Percentiles rank a stretch among this genome's conserved stretches.
Evolutionary conservation across 2,113 vertebrate genomes (phyloP).

Genomic region (Ranitomeya variabilis): DNA sequence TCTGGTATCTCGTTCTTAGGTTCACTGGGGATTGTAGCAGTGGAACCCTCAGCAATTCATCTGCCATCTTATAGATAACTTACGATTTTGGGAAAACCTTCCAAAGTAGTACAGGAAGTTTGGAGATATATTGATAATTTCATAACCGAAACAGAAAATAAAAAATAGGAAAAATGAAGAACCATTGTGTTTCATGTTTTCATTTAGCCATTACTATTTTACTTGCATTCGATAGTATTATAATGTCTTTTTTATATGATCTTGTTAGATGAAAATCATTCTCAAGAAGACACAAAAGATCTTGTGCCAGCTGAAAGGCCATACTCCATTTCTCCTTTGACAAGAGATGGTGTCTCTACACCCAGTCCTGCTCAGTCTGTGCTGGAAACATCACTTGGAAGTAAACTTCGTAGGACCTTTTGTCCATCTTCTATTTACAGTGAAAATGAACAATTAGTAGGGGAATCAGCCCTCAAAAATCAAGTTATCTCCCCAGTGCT

Average conservation of each 20-base stretch:
- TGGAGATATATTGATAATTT: too few relatives aligned
- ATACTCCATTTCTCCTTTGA: slow-evolving; percentile 78
- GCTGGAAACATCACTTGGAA: slow-evolving; percentile 61
- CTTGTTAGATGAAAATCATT: slow-evolving; percentile 84
- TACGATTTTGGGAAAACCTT: too few relatives aligned
- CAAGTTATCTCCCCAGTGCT: slow-evolving; percentile 78
- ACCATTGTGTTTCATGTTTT: not conserved
- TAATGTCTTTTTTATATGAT: slow-evolving; percentile 16
- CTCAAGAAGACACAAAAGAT: slow-evolving; percentile 82
- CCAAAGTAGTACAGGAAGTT: too few relatives aligned
- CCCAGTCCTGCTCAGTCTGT: slow-evolving; percentile 71
- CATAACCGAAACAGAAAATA: not conserved
- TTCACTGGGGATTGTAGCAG: too few relatives aligned
- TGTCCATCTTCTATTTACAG: slow-evolving; percentile 75
- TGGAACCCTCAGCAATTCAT: too few relatives aligned
- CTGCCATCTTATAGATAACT: too few relatives aligned
- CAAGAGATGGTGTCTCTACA: slow-evolving; percentile 70
- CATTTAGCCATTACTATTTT: not conserved
- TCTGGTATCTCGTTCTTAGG: too few relatives aligned
- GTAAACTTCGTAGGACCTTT: slow-evolving; percentile 78
- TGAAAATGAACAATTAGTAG: slow-evolving; percentile 71
- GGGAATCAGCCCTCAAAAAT: slow-evolving; percentile 79
- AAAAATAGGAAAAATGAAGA: not conserved
- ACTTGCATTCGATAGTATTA: not conserved
- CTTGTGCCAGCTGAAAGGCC: slow-evolving; percentile 74